Base-by-base conservation (phyloP, 2,888 invertebrate genomes). In the Trissonchulus latispiculum region DNA sequence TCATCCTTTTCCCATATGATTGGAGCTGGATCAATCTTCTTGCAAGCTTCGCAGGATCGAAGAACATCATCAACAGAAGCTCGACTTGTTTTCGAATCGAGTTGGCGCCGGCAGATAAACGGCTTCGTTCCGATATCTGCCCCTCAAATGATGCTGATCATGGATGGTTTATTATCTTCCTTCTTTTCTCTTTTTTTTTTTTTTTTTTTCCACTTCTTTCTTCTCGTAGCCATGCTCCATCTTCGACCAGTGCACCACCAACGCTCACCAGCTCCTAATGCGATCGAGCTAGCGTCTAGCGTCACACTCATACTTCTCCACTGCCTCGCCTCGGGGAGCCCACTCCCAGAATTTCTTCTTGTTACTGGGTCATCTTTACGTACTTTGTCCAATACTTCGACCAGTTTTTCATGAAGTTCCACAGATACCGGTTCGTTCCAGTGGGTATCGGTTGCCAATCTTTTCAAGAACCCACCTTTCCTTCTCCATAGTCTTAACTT, bases 291-390 rank as follows among this genome's bases (percentile, higher is more conserved):
- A n/a, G 66, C 66, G 29, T 64, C 66, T n/a, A n/a, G n/a, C n/a
- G n/a, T n/a, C n/a, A 64, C 8, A 64, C 66, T n/a, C 66, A 64
- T 64, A 64, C 29, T 18, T 8, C 15, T 18, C 66, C 66, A 64
- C 8, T n/a, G n/a, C 29, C 33, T 59, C 59, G 28, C 18, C 29
- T 15, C 8, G 29, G 15, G 8, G 8, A 64, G 33, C 66, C 18
- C 8, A 32, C 66, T 35, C n/a, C 29, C 15, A 29, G n/a, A n/a
- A n/a, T n/a, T n/a, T n/a, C 15, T n/a, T 29, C 66, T 8, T 29
- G n/a, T 35, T 32, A 64, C 29, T 64, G 66, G 66, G 29, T 64
- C 66, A 64, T 64, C 32, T n/a, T 64, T 8, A 31, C 8, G 32
- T 8, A 64, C 15, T 8, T n/a, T 8, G 29, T 64, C 33, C 66